Evolutionary conservation across 1,140 invertebrate species (phyloP), one percentile per base, ranked within the genome.

Genomic region (Diplogasteroides magnus): DNA sequence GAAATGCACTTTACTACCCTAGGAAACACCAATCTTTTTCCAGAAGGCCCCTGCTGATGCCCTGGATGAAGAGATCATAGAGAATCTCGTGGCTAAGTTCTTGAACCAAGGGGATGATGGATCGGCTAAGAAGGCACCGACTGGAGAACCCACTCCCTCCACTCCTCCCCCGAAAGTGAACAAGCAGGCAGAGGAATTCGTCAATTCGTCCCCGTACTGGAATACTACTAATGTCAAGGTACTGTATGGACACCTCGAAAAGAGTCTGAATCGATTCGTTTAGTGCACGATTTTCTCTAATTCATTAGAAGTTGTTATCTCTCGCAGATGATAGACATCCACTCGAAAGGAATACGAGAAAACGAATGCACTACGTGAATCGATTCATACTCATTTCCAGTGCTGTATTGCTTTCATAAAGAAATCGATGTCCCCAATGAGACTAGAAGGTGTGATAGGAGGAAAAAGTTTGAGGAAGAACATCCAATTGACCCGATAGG

Each of bases 191-290:
- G 64, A 72, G n/a, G 64, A 64, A 1, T 29, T 73, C 14, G 61
- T 73, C 48, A 61, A 56, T 26, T 68, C 60, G 60, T 65, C 68
- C 31, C 48, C 70, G n/a, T 73, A 73, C 69, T 73, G 72, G 72
- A 67, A 64, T 37, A 58, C 60, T 1, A 56, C 61, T 13, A 68
- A 72, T 26, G 27, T 72, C 59, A 55, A 71, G 69, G 69, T 71
- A 59, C 25, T 28, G 63, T 65, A 28, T 27, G 6, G n/a, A 56
- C 48, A 26, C 31, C n/a, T n/a, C n/a, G n/a, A n/a, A n/a, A n/a
- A n/a, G n/a, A n/a, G n/a, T n/a, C n/a, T n/a, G n/a, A n/a, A n/a
- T n/a, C n/a, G n/a, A n/a, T n/a, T n/a, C n/a, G n/a, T n/a, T n/a
- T n/a, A n/a, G n/a, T n/a, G n/a, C 2, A 48, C 19, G 29, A 26